A percentile compares a stretch with the other conserved stretches of the same genome.
Conservation (phyloP, 1,140 invertebrate species). For the Hyphantria cunea region DNA sequence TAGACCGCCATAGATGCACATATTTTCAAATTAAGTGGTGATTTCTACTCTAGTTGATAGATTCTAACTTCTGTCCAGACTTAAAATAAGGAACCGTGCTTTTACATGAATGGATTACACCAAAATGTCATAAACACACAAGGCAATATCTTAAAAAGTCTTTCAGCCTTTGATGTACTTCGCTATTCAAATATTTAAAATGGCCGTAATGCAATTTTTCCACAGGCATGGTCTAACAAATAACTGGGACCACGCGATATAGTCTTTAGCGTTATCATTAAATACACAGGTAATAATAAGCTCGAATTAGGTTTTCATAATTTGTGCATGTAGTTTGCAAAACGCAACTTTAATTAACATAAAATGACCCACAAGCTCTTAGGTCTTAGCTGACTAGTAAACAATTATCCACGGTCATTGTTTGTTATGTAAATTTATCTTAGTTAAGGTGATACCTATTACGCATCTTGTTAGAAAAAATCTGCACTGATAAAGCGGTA, state of each 20-base stretch:
- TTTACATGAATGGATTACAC: too few relatives aligned
- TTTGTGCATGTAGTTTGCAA: slow-evolving; percentile 11
- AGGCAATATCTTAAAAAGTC: too few relatives aligned
- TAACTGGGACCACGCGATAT: slow-evolving; percentile 36
- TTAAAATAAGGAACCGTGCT: too few relatives aligned
- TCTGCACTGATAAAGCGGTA: neutral
- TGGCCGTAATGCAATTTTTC: neutral
- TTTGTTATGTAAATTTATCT: slow-evolving; percentile 22
- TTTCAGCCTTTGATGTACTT: neutral
- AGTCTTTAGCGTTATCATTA: slow-evolving; percentile 29
- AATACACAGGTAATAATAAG: slow-evolving; percentile 31
- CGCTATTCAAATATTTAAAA: neutral
- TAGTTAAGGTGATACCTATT: slow-evolving; percentile 13
- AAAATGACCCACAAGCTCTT: slow-evolving; percentile 1
- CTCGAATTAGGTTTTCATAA: slow-evolving; percentile 12
- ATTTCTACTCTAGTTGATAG: too few relatives aligned
- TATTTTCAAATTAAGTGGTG: too few relatives aligned
- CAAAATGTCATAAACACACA: too few relatives aligned
- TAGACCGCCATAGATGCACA: too few relatives aligned
- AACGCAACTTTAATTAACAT: slow-evolving; percentile 24
- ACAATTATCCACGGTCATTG: slow-evolving; percentile 24
- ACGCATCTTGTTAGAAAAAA: slow-evolving; percentile 15
- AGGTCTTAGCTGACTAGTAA: slow-evolving; percentile 4
- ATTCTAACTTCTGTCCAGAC: too few relatives aligned
- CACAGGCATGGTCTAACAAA: slow-evolving; percentile 17